Percentiles rank a stretch among this genome's conserved stretches.
Conservation (phyloP, 2,113 vertebrate species). For the Megaceryle maxima region DNA sequence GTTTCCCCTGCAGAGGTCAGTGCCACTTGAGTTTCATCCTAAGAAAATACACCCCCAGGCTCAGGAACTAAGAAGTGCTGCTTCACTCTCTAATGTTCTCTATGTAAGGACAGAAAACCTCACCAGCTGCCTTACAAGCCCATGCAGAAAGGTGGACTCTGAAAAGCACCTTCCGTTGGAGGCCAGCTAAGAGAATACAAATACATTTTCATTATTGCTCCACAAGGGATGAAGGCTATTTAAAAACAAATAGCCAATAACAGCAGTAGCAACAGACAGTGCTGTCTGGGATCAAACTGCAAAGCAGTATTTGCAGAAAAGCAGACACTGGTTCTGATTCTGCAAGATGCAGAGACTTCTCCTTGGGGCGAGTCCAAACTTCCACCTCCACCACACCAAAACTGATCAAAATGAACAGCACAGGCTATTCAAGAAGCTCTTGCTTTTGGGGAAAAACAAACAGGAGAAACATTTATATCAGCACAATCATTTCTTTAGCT, state of each 20-base stretch:
- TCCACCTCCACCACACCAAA: background rate
- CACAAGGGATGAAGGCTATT: background rate
- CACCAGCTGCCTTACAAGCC: background rate
- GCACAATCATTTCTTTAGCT: background rate
- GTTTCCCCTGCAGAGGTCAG: background rate
- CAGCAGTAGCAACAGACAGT: background rate
- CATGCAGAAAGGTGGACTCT: background rate
- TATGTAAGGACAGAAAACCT: background rate
- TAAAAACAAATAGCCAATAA: background rate
- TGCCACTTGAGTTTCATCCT: background rate
- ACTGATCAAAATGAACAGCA: background rate
- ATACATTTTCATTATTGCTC: background rate
- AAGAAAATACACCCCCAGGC: background rate
- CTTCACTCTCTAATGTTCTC: background rate
- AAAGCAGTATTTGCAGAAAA: background rate
- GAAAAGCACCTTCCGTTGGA: background rate
- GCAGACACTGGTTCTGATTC: background rate
- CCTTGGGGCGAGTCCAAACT: background rate
- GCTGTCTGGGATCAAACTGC: background rate
- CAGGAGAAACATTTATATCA: background rate
- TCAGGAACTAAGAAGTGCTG: background rate
- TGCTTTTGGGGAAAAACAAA: conserved; percentile 24
- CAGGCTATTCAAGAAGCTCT: background rate
- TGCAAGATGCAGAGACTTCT: background rate
- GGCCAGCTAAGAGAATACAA: background rate